Conservation (phyloP, 2,113 vertebrate species). For the Rhinolophus sinicus region DNA sequence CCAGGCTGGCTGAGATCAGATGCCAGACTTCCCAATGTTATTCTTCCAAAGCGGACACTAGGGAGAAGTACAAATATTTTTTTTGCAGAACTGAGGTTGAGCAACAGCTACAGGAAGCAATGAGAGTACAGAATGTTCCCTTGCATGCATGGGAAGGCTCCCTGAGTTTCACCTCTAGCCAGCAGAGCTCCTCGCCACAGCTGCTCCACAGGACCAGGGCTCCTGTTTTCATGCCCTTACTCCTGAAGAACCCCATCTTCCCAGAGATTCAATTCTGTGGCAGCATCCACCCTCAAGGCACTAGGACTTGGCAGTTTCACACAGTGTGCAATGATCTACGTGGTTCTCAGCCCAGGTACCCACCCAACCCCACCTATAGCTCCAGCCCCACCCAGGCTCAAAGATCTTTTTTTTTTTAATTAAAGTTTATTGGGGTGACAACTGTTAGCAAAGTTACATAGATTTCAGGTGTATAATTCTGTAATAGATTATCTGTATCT, state of each 20-base stretch:
- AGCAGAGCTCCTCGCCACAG: slow-evolving; percentile 37
- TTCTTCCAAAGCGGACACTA: slow-evolving; percentile 66
- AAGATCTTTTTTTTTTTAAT: not conserved
- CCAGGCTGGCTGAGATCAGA: slow-evolving; percentile 50
- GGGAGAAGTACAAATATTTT: slow-evolving; percentile 69
- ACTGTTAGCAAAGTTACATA: too few species aligned
- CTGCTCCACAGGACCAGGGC: not conserved
- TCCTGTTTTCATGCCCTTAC: not conserved
- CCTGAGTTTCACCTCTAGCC: not conserved
- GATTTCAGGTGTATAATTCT: too few species aligned
- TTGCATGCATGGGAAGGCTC: slow-evolving; percentile 35
- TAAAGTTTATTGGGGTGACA: too few species aligned
- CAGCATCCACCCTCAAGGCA: not conserved
- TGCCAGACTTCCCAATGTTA: slow-evolving; percentile 52
- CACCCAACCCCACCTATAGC: not conserved
- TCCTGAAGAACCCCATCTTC: not conserved
- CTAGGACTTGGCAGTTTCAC: not conserved
- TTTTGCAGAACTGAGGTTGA: slow-evolving; percentile 72
- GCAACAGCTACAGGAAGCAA: slow-evolving; percentile 72
- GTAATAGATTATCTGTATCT: too few species aligned
- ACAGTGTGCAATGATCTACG: not conserved
- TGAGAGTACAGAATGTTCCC: slow-evolving; percentile 71
- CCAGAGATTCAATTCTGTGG: not conserved
- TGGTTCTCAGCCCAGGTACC: slow-evolving; percentile 44
- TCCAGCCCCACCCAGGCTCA: not conserved